These are phyloP conservation scores for Meiosimyza decipiens DNA, from an alignment of 2,888 invertebrate species.

Conservation along the genomic window DNA sequence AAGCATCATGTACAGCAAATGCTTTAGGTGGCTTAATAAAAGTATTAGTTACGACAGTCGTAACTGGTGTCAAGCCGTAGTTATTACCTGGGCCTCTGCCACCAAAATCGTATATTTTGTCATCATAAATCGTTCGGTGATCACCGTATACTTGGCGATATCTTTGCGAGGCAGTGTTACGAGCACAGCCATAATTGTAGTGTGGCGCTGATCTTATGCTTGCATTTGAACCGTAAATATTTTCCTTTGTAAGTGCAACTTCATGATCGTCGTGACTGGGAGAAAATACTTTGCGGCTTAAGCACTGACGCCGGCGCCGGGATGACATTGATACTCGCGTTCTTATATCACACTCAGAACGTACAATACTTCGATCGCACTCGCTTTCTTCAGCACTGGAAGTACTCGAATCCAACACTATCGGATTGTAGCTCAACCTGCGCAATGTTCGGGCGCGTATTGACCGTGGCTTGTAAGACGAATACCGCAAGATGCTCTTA, in stretches of 20 bases:
- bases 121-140: constrained; percentile 51
- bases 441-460: constrained; percentile 69
- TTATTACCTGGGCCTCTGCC: constrained; percentile 60
- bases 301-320: constrained; percentile 60
- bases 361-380: constrained; percentile 67
- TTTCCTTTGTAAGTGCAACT: constrained; percentile 53
- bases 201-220: constrained; percentile 68
- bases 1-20: constrained; percentile 49
- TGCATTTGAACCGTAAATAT: constrained; percentile 67
- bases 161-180: constrained; percentile 41
- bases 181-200: constrained; percentile 57
- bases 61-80: constrained; percentile 44
- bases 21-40: constrained; percentile 53
- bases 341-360: constrained; percentile 71
- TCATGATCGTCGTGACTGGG: constrained; percentile 58
- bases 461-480: constrained; percentile 67
- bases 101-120: constrained; percentile 65
- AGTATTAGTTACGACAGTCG: constrained; percentile 35
- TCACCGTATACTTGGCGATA: constrained; percentile 43
- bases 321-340: constrained; percentile 56
- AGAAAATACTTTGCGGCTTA: constrained; percentile 61
- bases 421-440: constrained; percentile 72
- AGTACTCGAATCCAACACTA: constrained; percentile 69
- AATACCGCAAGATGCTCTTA: constrained; percentile 31
- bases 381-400: constrained; percentile 70